Conservation (phyloP, 1,140 invertebrate species). For the Diploscapter pachys region DNA sequence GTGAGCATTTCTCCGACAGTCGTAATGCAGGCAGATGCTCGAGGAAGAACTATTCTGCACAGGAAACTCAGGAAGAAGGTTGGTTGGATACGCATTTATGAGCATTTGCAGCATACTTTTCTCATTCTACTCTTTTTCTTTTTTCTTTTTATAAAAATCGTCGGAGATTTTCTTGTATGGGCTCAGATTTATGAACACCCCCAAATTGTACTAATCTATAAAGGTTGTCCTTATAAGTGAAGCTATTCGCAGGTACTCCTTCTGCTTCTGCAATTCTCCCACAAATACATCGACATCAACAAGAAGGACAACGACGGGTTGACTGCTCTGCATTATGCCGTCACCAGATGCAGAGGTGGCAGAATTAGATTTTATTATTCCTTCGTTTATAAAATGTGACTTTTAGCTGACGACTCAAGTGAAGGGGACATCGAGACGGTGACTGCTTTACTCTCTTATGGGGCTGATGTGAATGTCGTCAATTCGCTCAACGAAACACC, state of each 20-base stretch:
- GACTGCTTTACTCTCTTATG: conserved; percentile 3
- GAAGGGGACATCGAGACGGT: conserved; percentile 1
- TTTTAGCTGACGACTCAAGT: too few relatives aligned
- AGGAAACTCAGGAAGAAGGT: background rate
- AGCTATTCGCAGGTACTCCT: conserved; percentile 4
- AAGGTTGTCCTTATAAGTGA: too few relatives aligned
- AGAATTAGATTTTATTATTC: too few relatives aligned
- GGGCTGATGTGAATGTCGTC: conserved; percentile 14
- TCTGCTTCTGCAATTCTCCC: background rate
- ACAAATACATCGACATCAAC: conserved; percentile 6
- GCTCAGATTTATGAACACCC: too few relatives aligned
- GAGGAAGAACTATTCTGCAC: conserved; percentile 6
- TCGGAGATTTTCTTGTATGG: too few relatives aligned
- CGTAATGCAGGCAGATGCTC: conserved; percentile 4
- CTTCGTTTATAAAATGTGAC: too few relatives aligned
- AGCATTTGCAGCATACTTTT: too few relatives aligned
- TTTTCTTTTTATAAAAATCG: too few relatives aligned
- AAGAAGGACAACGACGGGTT: background rate
- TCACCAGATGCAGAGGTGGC: background rate
- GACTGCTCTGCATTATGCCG: conserved; percentile 10
- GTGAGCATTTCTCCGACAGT: conserved; percentile 5
- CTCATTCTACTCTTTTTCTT: too few relatives aligned
- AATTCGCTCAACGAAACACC: conserved; percentile 1
- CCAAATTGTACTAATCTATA: too few relatives aligned
- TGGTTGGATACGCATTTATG: too few relatives aligned